Conservation (phyloP, 2,888 invertebrate genomes). For the Galerucella pusilla region DNA sequence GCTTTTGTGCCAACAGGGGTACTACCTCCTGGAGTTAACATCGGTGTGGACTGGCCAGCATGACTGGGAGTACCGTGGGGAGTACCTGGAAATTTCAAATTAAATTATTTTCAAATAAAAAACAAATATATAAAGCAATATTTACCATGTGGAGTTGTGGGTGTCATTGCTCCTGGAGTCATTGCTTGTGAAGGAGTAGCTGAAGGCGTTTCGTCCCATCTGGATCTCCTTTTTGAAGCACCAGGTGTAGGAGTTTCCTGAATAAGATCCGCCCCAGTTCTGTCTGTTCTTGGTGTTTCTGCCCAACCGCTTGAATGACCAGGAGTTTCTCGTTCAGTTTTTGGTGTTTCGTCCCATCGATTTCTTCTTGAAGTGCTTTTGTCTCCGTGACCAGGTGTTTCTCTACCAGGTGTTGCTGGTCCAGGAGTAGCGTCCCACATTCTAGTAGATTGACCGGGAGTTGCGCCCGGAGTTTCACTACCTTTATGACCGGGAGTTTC, state of each 20-base stretch:
- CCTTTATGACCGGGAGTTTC: constrained; percentile 91
- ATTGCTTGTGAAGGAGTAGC: constrained; percentile 70
- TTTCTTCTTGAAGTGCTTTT: constrained; percentile 84
- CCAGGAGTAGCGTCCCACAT: constrained; percentile 99
- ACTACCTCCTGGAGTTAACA: constrained; percentile 84
- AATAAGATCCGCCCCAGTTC: constrained; percentile 70
- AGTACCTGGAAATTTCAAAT: constrained; percentile 15
- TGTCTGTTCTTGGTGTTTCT: constrained; percentile 96
- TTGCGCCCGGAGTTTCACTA: constrained; percentile 89
- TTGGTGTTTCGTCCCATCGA: constrained; percentile 99
- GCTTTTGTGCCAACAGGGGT: constrained; percentile 94
- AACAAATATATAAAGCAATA: not conserved
- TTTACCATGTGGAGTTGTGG: constrained; percentile 71
- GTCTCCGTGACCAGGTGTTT: constrained; percentile 81
- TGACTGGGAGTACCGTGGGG: constrained; percentile 73
- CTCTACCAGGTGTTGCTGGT: constrained; percentile 86
- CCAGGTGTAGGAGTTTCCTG: constrained; percentile 96
- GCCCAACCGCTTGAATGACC: constrained; percentile 97
- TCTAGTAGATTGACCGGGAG: constrained; percentile 87
- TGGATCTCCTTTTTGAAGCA: constrained; percentile 90
- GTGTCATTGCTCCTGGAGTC: constrained; percentile 74
- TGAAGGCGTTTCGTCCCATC: constrained; percentile 99
- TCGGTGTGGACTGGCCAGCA: constrained; percentile 69
- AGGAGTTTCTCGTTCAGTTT: constrained; percentile 96
- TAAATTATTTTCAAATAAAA: not conserved